A percentile compares a stretch with the other conserved stretches of the same genome.
These are phyloP conservation scores for Myocastor coypus DNA, from an alignment of 2,113 vertebrate genomes.

Conservation along the genomic window DNA sequence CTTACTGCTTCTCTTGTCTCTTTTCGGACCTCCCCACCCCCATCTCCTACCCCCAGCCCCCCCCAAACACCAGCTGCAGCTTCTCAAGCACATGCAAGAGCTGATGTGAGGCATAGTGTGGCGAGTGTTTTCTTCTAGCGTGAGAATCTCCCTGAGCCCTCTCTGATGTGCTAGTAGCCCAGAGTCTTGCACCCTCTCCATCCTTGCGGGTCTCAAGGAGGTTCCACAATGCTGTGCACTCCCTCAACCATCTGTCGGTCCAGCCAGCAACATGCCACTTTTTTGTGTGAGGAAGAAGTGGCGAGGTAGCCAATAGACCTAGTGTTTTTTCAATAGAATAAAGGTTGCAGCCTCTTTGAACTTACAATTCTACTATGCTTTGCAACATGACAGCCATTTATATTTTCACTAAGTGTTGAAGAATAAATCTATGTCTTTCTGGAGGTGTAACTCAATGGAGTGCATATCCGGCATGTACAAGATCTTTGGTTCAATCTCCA, in stretches of 20 bases:
- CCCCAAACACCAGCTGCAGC: constrained; percentile 81
- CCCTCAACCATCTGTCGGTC: too few species aligned
- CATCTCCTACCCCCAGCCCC: too few species aligned
- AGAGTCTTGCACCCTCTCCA: too few species aligned
- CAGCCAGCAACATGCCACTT: too few species aligned
- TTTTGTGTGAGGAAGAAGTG: too few species aligned
- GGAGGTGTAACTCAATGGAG: not conserved
- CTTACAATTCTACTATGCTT: not conserved
- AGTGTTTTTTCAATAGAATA: not conserved
- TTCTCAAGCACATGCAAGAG: constrained; percentile 84
- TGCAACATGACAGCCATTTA: not conserved
- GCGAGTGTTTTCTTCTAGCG: not conserved
- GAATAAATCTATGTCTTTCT: not conserved
- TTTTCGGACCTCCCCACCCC: too few species aligned
- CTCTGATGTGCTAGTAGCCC: too few species aligned
- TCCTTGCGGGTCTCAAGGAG: too few species aligned
- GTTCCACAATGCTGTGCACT: too few species aligned
- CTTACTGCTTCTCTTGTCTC: constrained; percentile 84
- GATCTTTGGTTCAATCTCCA: not conserved
- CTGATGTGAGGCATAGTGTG: constrained; percentile 88
- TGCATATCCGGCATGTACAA: not conserved
- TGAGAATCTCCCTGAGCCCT: too few species aligned
- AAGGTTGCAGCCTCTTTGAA: not conserved
- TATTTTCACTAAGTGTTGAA: not conserved
- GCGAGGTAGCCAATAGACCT: too few species aligned